phyloP scores from a whole-genome alignment of 2,888 invertebrate species.

The Parnassius smintheus region DNA sequence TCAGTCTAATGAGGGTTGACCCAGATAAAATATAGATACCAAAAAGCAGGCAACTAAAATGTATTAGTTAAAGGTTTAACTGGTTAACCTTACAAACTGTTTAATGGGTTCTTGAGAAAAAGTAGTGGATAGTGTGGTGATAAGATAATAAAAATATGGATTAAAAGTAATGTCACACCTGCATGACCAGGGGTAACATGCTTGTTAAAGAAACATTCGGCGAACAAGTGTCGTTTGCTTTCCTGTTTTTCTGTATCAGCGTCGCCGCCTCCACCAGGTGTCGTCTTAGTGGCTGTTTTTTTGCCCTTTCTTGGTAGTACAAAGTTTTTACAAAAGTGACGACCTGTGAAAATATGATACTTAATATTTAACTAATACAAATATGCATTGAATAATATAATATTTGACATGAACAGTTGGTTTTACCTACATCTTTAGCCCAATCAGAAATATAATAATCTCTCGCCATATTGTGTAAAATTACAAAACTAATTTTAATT shows the following conservation, averaged over 20 bases:
- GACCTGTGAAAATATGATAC: slow-evolving; percentile 45
- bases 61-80: no score
- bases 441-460: neutral
- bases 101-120: no score
- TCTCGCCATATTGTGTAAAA: neutral
- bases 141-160: no score
- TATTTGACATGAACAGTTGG: no score
- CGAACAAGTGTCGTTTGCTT: slow-evolving; percentile 62
- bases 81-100: no score
- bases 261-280: slow-evolving; percentile 44
- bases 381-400: no score
- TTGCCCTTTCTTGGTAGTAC: slow-evolving; percentile 56
- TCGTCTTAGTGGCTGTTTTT: slow-evolving; percentile 42
- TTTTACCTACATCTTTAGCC: neutral
- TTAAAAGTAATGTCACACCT: slow-evolving; percentile 42
- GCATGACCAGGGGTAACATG: slow-evolving; percentile 69
- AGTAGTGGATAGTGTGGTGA: no score
- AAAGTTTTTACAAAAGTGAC: slow-evolving; percentile 69
- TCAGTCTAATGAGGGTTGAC: no score
- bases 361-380: no score
- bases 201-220: slow-evolving; percentile 68
- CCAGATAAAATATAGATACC: no score
- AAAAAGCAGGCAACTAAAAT: no score
- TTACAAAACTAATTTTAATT: no score
- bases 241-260: slow-evolving; percentile 55